Percentiles rank a stretch among this genome's conserved stretches.
Conservation (phyloP, 64 coral and sea anemone genomes). For the Pocillopora damicornis region DNA sequence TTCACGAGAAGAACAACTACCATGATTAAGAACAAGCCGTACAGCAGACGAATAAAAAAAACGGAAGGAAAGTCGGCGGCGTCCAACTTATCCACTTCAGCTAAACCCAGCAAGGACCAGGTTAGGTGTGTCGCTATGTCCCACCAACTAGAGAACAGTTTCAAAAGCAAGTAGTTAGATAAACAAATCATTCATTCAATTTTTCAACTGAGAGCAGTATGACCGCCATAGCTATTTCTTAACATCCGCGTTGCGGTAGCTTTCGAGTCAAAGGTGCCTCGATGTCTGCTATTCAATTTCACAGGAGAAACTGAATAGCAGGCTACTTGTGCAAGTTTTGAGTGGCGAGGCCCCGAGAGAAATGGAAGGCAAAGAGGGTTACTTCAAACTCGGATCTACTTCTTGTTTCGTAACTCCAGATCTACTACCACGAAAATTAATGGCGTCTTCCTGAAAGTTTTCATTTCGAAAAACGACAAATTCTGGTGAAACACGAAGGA, state of each 20-base stretch:
- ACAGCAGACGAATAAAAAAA: not conserved
- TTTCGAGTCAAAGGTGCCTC: no score
- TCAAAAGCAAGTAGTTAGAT: not conserved
- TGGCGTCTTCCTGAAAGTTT: no score
- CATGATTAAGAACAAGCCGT: not conserved
- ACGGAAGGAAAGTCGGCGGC: not conserved
- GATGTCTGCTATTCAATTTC: not conserved
- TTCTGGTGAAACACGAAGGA: no score
- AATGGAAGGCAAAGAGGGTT: no score
- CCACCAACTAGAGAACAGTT: slow-evolving; percentile 6
- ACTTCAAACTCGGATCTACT: no score
- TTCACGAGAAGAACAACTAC: not conserved
- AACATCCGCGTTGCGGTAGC: no score
- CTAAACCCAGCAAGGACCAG: slow-evolving; percentile 21
- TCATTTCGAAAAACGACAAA: no score
- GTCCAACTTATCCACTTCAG: not conserved
- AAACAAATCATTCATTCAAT: not conserved
- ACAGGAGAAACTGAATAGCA: not conserved
- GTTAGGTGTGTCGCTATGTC: not conserved
- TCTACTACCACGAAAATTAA: no score
- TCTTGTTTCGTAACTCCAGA: no score
- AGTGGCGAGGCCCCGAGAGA: not conserved
- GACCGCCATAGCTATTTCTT: no score
- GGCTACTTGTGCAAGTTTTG: not conserved
- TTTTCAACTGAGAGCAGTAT: no score